Conservation (phyloP, 2,797 vertebrate species). For the Ispidina picta region DNA sequence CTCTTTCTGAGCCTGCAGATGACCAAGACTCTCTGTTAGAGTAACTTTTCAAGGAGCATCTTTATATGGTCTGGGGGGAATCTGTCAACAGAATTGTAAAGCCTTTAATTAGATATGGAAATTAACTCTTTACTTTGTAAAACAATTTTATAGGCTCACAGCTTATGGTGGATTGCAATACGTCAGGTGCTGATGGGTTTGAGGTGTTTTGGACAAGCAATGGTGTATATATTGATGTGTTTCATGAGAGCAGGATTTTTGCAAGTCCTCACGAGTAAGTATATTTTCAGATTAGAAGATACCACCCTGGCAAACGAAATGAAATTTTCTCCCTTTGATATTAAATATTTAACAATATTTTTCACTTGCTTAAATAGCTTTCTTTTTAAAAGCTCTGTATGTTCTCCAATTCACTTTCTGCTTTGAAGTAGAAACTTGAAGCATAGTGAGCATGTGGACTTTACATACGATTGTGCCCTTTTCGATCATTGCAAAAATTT, state of each 20-base stretch:
- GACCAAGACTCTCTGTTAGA: not conserved
- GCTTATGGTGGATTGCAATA: constrained; percentile 66
- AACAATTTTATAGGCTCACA: constrained; percentile 47
- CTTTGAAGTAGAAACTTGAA: not conserved
- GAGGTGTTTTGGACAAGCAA: constrained; percentile 60
- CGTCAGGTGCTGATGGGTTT: constrained; percentile 54
- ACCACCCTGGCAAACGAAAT: not conserved
- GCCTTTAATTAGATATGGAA: not conserved
- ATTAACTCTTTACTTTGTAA: constrained; percentile 34
- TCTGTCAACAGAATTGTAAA: not conserved
- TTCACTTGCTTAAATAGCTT: not conserved
- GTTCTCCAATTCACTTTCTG: not conserved
- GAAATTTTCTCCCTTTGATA: not conserved
- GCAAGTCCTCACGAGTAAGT: constrained; percentile 54
- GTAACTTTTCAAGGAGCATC: not conserved
- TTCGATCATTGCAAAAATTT: not conserved
- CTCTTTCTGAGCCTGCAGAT: not conserved
- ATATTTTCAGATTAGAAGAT: constrained; percentile 36
- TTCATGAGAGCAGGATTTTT: constrained; percentile 52
- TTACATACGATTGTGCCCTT: not conserved
- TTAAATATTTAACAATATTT: not conserved
- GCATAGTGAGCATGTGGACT: not conserved
- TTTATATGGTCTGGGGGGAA: not conserved
- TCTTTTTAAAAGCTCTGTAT: not conserved
- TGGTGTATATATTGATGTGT: not conserved